Evolutionary conservation across 2,113 vertebrate species (phyloP).

Genomic region (Synchiropus splendidus): DNA sequence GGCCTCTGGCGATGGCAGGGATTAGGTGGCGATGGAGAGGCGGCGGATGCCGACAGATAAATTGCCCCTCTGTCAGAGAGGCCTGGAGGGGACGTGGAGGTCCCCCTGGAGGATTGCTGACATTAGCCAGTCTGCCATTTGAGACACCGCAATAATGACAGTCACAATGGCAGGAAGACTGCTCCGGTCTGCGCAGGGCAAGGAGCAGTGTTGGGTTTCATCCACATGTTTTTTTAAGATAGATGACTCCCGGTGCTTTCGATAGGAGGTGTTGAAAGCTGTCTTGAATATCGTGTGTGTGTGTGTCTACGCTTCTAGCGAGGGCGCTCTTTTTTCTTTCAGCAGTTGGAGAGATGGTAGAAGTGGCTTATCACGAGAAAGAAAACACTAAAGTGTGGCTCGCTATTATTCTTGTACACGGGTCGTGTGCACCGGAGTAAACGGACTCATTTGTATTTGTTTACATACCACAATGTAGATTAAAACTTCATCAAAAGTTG

Average conservation of each 20-base stretch:
- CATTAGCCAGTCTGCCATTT: slow-evolving; percentile 53
- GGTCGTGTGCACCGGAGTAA: no score
- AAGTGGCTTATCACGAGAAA: slow-evolving; percentile 9
- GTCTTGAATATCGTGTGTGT: no score
- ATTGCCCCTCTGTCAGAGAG: slow-evolving; percentile 62
- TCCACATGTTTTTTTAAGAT: slow-evolving; percentile 53
- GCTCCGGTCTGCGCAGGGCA: slow-evolving; percentile 43
- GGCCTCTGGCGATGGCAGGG: slow-evolving; percentile 46
- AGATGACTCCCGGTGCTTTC: slow-evolving; percentile 51
- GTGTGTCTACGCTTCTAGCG: neutral
- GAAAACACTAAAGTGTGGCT: slow-evolving; percentile 17
- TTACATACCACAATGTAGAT: no score
- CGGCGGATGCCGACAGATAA: slow-evolving; percentile 66
- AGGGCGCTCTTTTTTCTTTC: slow-evolving; percentile 39
- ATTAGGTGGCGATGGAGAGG: slow-evolving; percentile 52
- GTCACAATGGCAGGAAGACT: slow-evolving; percentile 64
- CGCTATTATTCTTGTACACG: slow-evolving; percentile 8
- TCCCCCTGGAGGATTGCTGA: slow-evolving; percentile 48
- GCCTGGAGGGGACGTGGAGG: slow-evolving; percentile 42
- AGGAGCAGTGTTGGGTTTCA: slow-evolving; percentile 60
- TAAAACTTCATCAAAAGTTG: no score
- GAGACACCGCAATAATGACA: slow-evolving; percentile 54
- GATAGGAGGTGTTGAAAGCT: slow-evolving; percentile 61
- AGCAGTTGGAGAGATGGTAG: slow-evolving; percentile 24
- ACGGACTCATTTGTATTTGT: no score